Evolutionary conservation across 2,113 vertebrate species (phyloP).

Genomic region (Odontesthes bonariensis): DNA sequence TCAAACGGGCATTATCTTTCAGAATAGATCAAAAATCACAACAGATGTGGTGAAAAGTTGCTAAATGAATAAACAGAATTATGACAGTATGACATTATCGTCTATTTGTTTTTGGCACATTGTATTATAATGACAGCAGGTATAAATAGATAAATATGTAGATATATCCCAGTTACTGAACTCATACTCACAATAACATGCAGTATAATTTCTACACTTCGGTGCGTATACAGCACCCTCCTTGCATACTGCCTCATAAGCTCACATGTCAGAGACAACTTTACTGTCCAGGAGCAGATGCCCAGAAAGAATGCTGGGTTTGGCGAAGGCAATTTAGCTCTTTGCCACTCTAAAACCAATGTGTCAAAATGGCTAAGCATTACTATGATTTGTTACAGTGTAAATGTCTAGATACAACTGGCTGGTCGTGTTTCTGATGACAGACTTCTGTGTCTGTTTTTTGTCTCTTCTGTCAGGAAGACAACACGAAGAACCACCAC

Average conservation of each 20-base stretch:
- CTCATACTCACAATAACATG: too few relatives aligned
- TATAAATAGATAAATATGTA: neutral
- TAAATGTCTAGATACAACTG: conserved; percentile 12
- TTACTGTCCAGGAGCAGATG: conserved; percentile 49
- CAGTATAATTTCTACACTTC: too few relatives aligned
- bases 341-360: conserved; percentile 42
- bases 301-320: conserved; percentile 44
- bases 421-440: conserved; percentile 10
- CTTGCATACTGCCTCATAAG: conserved; percentile 27
- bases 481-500: conserved; percentile 15
- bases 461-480: conserved; percentile 42
- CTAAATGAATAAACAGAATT: neutral
- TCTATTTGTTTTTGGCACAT: neutral
- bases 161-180: neutral
- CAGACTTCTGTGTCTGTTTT: conserved; percentile 26
- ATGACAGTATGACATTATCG: neutral
- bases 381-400: conserved; percentile 29
- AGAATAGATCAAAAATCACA: too few relatives aligned
- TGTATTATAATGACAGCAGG: neutral
- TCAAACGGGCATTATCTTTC: too few relatives aligned
- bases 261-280: conserved; percentile 61
- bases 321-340: conserved; percentile 25
- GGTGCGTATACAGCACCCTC: neutral
- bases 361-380: conserved; percentile 11
- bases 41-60: too few relatives aligned